Evolutionary conservation across 2,797 vertebrate genomes (phyloP).

Genomic region (Jordanella pulchra): DNA sequence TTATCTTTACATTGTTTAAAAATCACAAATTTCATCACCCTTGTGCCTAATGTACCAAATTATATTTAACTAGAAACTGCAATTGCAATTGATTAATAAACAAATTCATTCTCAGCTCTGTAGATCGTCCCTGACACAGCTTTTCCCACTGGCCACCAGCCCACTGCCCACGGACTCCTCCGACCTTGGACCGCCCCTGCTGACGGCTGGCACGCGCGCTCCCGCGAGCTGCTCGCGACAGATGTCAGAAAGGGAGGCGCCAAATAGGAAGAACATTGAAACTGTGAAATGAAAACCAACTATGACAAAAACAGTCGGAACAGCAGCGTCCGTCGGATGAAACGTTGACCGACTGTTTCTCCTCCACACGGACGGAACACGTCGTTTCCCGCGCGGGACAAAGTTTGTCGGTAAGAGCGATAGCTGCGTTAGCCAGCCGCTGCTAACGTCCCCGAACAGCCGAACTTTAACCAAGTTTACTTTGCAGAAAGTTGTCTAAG

Average conservation of each 20-base stretch:
- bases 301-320: neutral
- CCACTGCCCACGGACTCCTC: neutral
- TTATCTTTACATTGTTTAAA: no score
- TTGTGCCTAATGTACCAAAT: no score
- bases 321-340: neutral
- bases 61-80: no score
- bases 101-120: no score
- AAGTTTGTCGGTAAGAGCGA: constrained; percentile 35
- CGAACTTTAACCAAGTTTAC: neutral
- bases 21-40: no score
- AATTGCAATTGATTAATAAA: no score
- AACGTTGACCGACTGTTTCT: neutral
- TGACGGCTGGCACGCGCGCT: neutral
- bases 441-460: constrained; percentile 25
- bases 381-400: constrained; percentile 13
- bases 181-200: neutral
- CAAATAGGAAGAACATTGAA: constrained; percentile 59
- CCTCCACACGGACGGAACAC: constrained; percentile 6
- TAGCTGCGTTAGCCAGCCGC: constrained; percentile 30
- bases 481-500: neutral
- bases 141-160: no score
- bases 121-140: no score
- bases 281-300: constrained; percentile 4
- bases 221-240: constrained; percentile 47
- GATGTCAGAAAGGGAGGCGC: constrained; percentile 54